Evolutionary conservation across 2,797 vertebrate genomes (phyloP), one percentile per base, ranked within the genome.

Genomic region (Ctenopoma multispine): DNA sequence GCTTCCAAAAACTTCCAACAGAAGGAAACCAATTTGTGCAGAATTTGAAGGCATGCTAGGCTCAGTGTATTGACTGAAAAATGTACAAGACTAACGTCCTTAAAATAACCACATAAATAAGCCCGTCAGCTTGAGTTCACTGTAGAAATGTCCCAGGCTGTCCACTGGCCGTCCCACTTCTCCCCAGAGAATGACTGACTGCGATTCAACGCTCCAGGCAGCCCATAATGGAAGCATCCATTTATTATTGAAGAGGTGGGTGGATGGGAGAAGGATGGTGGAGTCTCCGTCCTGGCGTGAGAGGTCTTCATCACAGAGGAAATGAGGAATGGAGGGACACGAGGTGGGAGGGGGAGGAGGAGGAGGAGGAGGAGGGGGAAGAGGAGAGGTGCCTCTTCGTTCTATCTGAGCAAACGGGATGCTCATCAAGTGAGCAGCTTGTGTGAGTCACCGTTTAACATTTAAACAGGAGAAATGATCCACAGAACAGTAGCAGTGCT

Each of bases 171-270:
- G 11, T 20, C 60, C 20, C 9, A 0, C 7, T 43, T 17, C 61
- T 75, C 67, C 80, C 60, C 84, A 75, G 79, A 83, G 89, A 87
- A 81, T 84, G 82, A 90, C 77, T 86, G 88, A 82, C 59, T 66
- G 41, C 54, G 70, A 77, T 55, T 66, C 68, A 78, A 75, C 71
- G 82, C 72, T 83, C 81, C 78, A 24, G 83, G 77, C 79, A 74
- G 89, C 90, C 91, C 92, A 89, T 95, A 95, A 95, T 95, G 94
- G 94, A 95, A 90, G 88, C 83, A 76, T 62, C 56, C 85, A 94
- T 96, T 85, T 92, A 95, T 95, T 95, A 95, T 95, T 94, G 90
- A 96, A 81, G 78, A 91, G 83, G 71, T 83, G 87, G 93, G 92
- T 87, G 62, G 61, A 71, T 48, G 18, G 18, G 47, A 74, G 62